Conservation (phyloP, 2,888 invertebrate genomes). For the Agrotis clavis region DNA sequence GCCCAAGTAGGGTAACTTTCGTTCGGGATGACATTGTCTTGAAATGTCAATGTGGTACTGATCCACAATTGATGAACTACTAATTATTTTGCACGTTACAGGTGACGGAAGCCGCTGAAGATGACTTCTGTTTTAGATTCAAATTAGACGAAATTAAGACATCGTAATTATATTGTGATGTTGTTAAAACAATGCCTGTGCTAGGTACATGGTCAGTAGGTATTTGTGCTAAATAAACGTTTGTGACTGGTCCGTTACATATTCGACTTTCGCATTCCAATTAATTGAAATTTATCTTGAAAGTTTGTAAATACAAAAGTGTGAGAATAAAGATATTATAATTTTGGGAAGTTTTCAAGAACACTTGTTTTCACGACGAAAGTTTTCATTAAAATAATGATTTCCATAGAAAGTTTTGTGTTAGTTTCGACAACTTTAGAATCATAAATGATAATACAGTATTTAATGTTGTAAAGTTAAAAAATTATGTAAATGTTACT, state of each 20-base stretch:
- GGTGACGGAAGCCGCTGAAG: no score
- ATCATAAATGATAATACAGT: conserved; percentile 1
- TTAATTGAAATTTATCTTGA: not conserved
- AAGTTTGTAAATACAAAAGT: conserved; percentile 4
- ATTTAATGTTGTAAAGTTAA: not conserved
- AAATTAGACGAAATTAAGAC: no score
- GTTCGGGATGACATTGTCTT: no score
- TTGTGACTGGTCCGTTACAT: not conserved
- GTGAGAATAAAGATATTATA: not conserved
- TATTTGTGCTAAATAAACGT: not conserved
- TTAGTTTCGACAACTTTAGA: not conserved
- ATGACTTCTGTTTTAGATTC: no score
- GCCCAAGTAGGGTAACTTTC: no score
- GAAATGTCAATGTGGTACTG: not conserved
- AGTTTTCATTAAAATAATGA: not conserved
- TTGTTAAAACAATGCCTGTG: not conserved
- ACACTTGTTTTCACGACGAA: not conserved
- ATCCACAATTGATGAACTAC: not conserved
- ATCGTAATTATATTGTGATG: not conserved
- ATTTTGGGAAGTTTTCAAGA: conserved; percentile 4
- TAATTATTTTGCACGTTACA: not conserved
- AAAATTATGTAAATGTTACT: not conserved
- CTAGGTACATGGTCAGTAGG: no score
- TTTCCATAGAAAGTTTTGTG: not conserved
- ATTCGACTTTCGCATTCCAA: not conserved